Base-by-base conservation (phyloP, 2,113 vertebrate species). In the Cervus canadensis region DNA sequence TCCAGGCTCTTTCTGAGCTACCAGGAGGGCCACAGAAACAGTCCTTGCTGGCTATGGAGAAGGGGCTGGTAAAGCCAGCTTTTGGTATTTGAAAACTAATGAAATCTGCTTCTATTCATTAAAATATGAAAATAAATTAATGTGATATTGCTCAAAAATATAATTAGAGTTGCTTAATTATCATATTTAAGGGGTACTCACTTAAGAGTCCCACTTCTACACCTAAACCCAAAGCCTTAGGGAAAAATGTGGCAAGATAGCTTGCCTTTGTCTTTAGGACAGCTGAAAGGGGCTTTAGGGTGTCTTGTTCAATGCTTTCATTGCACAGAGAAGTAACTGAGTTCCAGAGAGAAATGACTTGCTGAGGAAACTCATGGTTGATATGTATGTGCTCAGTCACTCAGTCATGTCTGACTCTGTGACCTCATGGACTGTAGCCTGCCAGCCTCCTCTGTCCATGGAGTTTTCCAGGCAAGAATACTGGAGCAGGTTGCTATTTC, bases 111-210 rank as follows among this genome's bases (percentile, higher is more conserved):
- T 88, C 33, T 50, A 40, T 16, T 84, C 62, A 89, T 78, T 89
- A 96, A 96, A 95, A 92, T 92, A 57, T 23, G 33, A 83, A 92
- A 95, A 96, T 87, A 30, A 94, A 95, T 92, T n/a, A 82, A 91
- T 96, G 76, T 0, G 11, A 83, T 36, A 6, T 43, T 83, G 36
- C 6, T 81, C 26, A 93, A 94, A 94, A 88, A 81, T 60, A 90
- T 91, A 48, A 88, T 89, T 48, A 79, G 93, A 94, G 88, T 93
- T 87, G 26, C 40, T 59, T 60, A 59, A 91, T 71, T 64, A 36
- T 84, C 57, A 33, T 93, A 96, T 90, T 95, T 81, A 94, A 94
- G 85, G 60, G 64, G 74, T 52, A 40, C 13, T 86, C 45, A 62
- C 19, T 71, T 48, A 90, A 71, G n/a, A 89, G 45, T 23, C 56